Base-by-base conservation (phyloP, 2,113 vertebrate genomes). In the Clupea harengus region DNA sequence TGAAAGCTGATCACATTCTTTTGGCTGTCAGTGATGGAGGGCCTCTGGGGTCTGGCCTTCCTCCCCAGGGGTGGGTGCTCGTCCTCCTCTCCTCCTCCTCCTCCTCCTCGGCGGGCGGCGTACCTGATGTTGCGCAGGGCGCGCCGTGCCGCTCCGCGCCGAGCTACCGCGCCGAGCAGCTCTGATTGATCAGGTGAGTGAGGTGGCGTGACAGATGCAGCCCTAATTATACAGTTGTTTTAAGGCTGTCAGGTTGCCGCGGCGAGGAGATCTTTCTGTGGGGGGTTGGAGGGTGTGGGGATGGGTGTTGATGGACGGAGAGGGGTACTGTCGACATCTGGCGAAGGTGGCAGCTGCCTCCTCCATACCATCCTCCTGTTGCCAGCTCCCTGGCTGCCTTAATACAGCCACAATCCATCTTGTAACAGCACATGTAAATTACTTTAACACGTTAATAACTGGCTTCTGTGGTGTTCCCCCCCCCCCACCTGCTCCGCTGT, bases 211-310 rank as follows among this genome's bases (percentile, higher is more conserved):
- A 91, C 94, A 95, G 93, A 94, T 95, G 94, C 91, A 90, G 88
- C 91, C 92, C 92, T 95, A 95, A 96, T 95, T 95, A 95, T 95
- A 94, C 95, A 94, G 94, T 95, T 95, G 93, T 96, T 95, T 95
- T 94, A 95, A 95, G 93, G 90, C 94, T 95, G 94, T 95, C 94
- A 93, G 93, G 93, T 93, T 94, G 91, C 93, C 89, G 92, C 88
- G 91, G 92, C 92, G 92, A 93, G 92, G 91, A 94, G 95, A 92
- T 91, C 92, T 92, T 91, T 91, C 92, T 90, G 84, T 17, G 89
- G 78, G 85, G 83, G 86, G 88, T 39, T 28, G 2, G 81, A 84
- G 85, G 45, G 72, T 2, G 28, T 2, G 72, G 72, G 18, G 45
- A 18, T 82, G 75, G 49, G 86, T 72, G 92, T 93, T 95, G 94